These are phyloP conservation scores for Saxidomus purpurata DNA, from an alignment of 1,140 invertebrate species.

Conservation along the genomic window DNA sequence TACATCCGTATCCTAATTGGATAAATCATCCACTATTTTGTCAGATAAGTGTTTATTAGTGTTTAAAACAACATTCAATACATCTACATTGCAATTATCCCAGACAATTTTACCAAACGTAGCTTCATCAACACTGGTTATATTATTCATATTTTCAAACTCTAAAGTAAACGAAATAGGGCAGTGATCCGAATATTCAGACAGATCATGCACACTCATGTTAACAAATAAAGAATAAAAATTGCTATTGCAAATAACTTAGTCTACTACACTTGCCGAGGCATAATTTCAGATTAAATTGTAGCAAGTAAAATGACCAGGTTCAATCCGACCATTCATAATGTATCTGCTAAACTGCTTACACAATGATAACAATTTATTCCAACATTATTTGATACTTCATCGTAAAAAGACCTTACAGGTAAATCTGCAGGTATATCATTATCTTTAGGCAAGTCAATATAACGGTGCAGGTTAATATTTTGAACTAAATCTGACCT, in stretches of 20 bases:
- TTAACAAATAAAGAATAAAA: not conserved
- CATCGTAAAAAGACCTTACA: not conserved
- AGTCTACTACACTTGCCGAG: slow-evolving; percentile 11
- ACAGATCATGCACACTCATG: not conserved
- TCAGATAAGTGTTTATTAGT: not conserved
- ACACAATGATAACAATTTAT: not conserved
- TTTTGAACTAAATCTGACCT: slow-evolving; percentile 17
- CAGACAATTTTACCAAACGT: not conserved
- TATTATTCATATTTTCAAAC: not conserved
- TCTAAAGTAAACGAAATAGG: slow-evolving; percentile 6
- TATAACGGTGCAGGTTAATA: slow-evolving; percentile 31
- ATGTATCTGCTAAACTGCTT: not conserved
- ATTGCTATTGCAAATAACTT: not conserved
- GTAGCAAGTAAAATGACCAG: not conserved
- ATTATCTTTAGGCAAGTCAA: slow-evolving; percentile 21
- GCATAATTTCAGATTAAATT: not conserved
- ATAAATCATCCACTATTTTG: not conserved
- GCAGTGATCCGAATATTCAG: slow-evolving; percentile 21
- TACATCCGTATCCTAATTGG: not conserved
- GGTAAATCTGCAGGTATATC: not conserved
- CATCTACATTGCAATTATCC: not conserved
- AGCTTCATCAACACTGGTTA: not conserved
- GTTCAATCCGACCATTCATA: not conserved
- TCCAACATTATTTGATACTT: not conserved
- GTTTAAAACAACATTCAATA: not conserved